Base-by-base conservation (phyloP, 2,888 invertebrate genomes). In the Megamerina dolium region DNA sequence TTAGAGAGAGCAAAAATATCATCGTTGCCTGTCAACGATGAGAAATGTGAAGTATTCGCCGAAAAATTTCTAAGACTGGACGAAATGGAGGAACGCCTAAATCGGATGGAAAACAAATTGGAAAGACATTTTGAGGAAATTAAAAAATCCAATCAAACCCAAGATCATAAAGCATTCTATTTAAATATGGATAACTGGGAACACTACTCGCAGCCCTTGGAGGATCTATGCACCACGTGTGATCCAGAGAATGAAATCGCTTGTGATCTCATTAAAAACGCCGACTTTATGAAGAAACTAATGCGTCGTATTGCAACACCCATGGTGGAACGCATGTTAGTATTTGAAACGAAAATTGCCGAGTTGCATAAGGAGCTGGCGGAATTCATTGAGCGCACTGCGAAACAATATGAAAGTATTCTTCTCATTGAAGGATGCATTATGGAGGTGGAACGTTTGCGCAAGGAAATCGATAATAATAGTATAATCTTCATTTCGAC, bases 241-340 rank as follows among this genome's bases (percentile, higher is more conserved):
- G 64, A 70, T 38, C 60, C 60, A 27, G 57, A 60, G 10, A 62
- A 65, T 26, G 56, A 60, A 9, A 54, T 63, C 3, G 65, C 66
- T 9, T 68, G 67, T 33, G 53, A 56, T 6, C 52, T 68, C 13
- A 41, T 68, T 1, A 51, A 57, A 32, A 64, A 67, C 38, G 43
- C 50, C 20, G 55, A 56, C 30, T 70, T 68, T 19, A 48, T 70
- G 36, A 61, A 62, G 45, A 70, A 63, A 18, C 46, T 68, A 3
- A 40, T 68, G 53, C 51, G 65, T 1, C 56, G 57, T 19, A 54
- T 68, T 12, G 54, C 61, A 3, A 39, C 53, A 2, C 68, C 68
- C 2, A 48, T 68, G n/a, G 30, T 66, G 2, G 53, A 59, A 0
- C 53, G 58, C 4, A 44, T 68, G 18, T 60, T 65, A 3, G 45